Conservation (phyloP, 2,113 vertebrate species). For the Microcebus tavaratra region DNA sequence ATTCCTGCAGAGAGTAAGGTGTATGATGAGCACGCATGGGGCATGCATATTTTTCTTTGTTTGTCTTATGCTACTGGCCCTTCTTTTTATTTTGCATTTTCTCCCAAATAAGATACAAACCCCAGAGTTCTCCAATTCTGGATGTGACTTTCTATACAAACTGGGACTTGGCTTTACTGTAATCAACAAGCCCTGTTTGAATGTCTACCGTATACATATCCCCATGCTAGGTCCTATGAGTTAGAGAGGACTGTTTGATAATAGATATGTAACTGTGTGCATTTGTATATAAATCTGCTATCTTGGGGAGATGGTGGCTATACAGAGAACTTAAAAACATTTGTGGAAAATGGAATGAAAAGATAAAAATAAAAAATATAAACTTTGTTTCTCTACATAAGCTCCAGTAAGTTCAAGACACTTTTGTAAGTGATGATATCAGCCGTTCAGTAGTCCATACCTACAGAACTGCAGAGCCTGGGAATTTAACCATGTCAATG, state of each 20-base stretch:
- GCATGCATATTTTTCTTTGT: neutral
- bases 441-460: too few relatives aligned
- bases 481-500: too few relatives aligned
- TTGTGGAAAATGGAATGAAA: too few relatives aligned
- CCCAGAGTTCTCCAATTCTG: neutral
- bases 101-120: neutral
- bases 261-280: neutral
- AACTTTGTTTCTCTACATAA: too few relatives aligned
- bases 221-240: neutral
- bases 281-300: neutral
- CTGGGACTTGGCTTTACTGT: neutral
- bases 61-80: neutral
- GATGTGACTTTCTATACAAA: neutral
- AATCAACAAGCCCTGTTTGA: neutral
- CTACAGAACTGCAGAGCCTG: too few relatives aligned
- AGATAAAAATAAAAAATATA: too few relatives aligned
- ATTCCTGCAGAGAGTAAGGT: neutral
- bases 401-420: too few relatives aligned
- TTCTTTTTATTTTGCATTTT: neutral
- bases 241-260: neutral
- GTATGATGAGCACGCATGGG: accelerated
- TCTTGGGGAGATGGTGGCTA: neutral
- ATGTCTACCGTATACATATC: neutral
- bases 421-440: too few relatives aligned
- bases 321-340: too few relatives aligned